Base-by-base conservation (phyloP, 2,113 vertebrate genomes). In the Cynocephalus volans region DNA sequence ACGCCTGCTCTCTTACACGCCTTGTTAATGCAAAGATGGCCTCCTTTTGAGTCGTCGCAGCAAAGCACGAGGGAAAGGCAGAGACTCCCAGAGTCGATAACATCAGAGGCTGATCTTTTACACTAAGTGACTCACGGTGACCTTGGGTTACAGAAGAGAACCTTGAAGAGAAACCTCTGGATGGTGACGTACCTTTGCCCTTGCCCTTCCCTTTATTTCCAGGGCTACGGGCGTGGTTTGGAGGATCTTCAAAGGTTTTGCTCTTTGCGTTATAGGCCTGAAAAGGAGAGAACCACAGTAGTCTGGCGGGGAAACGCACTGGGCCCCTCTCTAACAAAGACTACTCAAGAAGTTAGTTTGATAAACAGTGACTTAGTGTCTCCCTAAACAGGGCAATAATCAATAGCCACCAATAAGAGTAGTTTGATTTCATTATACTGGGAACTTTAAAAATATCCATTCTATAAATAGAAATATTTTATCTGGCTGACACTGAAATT, bases 221-320 rank as follows among this genome's bases (percentile, higher is more conserved):
- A 1, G 99, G 98, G 54, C 98, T 99, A 36, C 99, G 99, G 12
- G 99, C 99, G 1, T 99, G 99, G 97, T 99, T 99, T 10, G 99
- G 99, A 28, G 99, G 99, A 91, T 99, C 99, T 93, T 99, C 99
- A 60, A 99, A 99, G 95, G 98, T 99, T 97, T 99, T 99, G 8
- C 98, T 98, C 97, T 99, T 99, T 6, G 99, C 99, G 6, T 99
- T 99, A 97, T 99, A 99, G 31, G 99, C 99, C 99, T 99, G 97
- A 11, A 41, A 36, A 11, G n/a, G 11, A 67, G 28, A 96, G 48
- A 73, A 79, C 21, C 8, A 64, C 36, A 6, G 48, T 0, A 23
- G 56, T 79, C 64, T 28, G 33, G 67, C 36, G 56, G 36, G 67
- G 64, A 88, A 70, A 82, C 26, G 21, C 70, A 50, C 0, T 9